Evolutionary conservation across 1,140 invertebrate genomes (phyloP).

Genomic region (Penaeus vannamei): DNA sequence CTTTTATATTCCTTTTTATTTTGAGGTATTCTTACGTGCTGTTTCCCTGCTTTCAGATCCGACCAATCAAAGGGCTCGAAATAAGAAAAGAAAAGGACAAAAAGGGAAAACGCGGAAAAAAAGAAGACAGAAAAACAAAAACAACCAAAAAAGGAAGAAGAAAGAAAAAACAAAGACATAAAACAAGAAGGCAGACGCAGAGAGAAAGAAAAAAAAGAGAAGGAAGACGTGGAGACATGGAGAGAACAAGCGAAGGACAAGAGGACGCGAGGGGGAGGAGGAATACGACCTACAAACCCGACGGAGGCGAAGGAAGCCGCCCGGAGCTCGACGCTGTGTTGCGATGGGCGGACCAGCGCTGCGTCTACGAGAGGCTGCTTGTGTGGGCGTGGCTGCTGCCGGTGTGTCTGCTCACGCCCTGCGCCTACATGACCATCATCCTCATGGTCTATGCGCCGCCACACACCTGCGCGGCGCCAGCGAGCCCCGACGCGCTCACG

Average conservation of each 20-base stretch:
- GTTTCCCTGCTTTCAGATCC: no score
- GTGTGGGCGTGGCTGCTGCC: constrained; percentile 45
- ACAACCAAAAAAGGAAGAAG: no score
- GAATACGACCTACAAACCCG: background rate
- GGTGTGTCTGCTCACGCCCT: constrained; percentile 48
- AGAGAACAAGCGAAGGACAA: background rate
- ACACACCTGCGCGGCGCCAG: constrained; percentile 2
- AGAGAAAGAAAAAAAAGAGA: no score
- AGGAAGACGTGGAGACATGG: no score
- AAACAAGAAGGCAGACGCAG: no score
- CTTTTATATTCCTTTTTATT: no score
- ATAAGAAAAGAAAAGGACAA: no score
- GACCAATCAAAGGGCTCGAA: no score
- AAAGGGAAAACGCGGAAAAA: no score
- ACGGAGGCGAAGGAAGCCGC: background rate
- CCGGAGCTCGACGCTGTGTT: constrained; percentile 27
- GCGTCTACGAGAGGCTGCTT: constrained; percentile 39
- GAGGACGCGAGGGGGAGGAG: background rate
- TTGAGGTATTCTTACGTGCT: no score
- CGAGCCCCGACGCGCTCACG: background rate
- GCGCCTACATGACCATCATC: constrained; percentile 35
- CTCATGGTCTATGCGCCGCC: constrained; percentile 36
- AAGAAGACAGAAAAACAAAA: no score
- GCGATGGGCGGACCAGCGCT: constrained; percentile 12
- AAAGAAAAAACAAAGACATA: no score